Base-by-base conservation (phyloP, 2,113 vertebrate species). In the Amazona guildingii region DNA sequence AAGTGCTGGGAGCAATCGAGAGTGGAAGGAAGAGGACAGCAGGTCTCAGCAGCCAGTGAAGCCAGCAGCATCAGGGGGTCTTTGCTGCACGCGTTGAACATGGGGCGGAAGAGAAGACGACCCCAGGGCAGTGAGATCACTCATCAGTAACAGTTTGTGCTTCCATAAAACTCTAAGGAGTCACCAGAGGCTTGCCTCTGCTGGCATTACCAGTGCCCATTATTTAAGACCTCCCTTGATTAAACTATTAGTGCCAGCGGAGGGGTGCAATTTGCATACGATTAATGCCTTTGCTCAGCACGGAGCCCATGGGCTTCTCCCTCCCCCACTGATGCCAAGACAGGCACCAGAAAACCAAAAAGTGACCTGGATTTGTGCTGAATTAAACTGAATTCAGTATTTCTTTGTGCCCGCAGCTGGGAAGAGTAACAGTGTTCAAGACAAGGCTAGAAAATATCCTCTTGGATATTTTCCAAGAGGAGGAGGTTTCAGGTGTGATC, bases 171-270 rank as follows among this genome's bases (percentile, higher is more conserved):
- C 57, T 21, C 57, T 23, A 35, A 35, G 33, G 1, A 89, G 75
- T 79, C 55, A 57, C 68, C 31, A 43, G 90, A 83, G 66, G 35
- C 75, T 76, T 73, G 86, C 81, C 83, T 90, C 77, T 83, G 82
- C 83, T 3, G 6, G 70, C 57, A 43, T 62, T 79, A 49, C 90
- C 92, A 84, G 44, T 96, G 93, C 83, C 81, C 78, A 52, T 85
- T 95, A 94, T 93, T 95, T 86, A 92, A 95, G 92, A 94, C 81
- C 80, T 92, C 93, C 89, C 81, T 85, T 97, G 94, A 94, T 95
- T 94, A 94, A 95, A 88, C 84, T 80, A 80, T 96, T 96, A 96
- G 90, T 92, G 97, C 85, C 83, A 94, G 62, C 4, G 1, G 61
- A 95, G 88, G 86, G 93, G 51, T 74, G 75, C 83, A 95, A 95